These are phyloP conservation scores for Atta cephalotes DNA, from an alignment of 1,140 invertebrate genomes.

Conservation along the genomic window DNA sequence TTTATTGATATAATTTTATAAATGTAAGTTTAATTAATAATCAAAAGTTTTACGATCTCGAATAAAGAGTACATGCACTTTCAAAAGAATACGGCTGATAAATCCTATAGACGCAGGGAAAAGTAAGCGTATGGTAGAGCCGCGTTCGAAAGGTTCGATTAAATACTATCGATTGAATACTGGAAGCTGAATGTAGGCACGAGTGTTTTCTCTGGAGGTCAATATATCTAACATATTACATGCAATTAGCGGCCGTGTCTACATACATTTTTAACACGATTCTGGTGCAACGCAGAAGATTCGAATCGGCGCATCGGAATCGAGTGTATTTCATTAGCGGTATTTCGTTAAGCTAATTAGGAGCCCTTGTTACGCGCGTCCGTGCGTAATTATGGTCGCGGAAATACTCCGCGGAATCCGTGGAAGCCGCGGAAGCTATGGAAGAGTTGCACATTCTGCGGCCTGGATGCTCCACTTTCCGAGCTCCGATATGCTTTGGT, in stretches of 20 bases:
- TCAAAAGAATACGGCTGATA: too few species aligned
- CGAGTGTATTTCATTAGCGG: conserved; percentile 67
- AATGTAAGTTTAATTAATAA: too few species aligned
- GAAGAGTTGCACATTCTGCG: conserved; percentile 61
- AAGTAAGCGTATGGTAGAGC: background rate
- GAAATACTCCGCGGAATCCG: conserved; percentile 72
- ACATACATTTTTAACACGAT: background rate
- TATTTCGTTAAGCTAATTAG: conserved; percentile 74
- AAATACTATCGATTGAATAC: background rate
- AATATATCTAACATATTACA: background rate
- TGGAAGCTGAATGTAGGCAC: conserved; percentile 6
- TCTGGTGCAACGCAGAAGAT: conserved; percentile 17
- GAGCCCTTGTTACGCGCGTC: conserved; percentile 61
- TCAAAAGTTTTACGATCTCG: too few species aligned
- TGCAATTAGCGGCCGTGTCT: background rate
- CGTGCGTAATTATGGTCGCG: conserved; percentile 69
- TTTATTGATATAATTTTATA: too few species aligned
- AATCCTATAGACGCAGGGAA: too few species aligned
- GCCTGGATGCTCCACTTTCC: conserved; percentile 55
- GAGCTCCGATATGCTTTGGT: conserved; percentile 24
- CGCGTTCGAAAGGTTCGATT: conserved; percentile 16
- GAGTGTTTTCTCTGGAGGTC: background rate
- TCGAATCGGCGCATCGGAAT: conserved; percentile 18
- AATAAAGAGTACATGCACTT: too few species aligned
- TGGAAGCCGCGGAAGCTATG: conserved; percentile 60